A percentile compares a stretch with the other conserved stretches of the same genome.
phyloP scores from a whole-genome alignment of 2,888 invertebrate species.

The Volucella bombylans region DNA sequence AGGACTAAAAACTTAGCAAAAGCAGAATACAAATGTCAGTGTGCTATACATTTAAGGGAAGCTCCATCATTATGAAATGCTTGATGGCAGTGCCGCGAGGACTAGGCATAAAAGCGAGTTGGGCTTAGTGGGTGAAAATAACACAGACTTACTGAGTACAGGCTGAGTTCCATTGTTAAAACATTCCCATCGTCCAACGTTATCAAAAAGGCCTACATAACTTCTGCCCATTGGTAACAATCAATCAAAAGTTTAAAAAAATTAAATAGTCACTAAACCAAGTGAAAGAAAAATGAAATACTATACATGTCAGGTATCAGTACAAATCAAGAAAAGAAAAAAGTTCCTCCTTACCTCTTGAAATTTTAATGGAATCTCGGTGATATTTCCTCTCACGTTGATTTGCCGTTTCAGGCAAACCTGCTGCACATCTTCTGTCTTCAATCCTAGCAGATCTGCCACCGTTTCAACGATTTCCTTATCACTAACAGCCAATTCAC shows the following conservation, averaged over 20 bases:
- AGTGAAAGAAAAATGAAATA: too few relatives aligned
- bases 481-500: conserved; percentile 88
- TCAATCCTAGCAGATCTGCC: conserved; percentile 88
- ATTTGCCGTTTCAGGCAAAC: conserved; percentile 91
- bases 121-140: neutral
- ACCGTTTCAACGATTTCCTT: conserved; percentile 89
- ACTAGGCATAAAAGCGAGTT: neutral
- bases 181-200: too few relatives aligned
- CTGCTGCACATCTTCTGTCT: conserved; percentile 88
- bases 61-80: neutral
- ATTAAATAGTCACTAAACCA: too few relatives aligned
- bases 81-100: neutral
- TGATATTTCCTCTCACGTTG: conserved; percentile 95
- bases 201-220: too few relatives aligned
- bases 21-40: too few relatives aligned
- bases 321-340: neutral
- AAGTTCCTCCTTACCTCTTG: conserved; percentile 86
- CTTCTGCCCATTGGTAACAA: too few relatives aligned
- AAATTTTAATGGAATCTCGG: conserved; percentile 93
- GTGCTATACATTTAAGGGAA: neutral
- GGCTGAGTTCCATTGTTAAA: neutral
- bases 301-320: too few relatives aligned
- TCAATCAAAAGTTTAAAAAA: too few relatives aligned
- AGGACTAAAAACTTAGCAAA: too few relatives aligned
- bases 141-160: conserved; percentile 1